Evolutionary conservation across 2,888 invertebrate species (phyloP).

Genomic region (Chrysotoxum bicinctum): DNA sequence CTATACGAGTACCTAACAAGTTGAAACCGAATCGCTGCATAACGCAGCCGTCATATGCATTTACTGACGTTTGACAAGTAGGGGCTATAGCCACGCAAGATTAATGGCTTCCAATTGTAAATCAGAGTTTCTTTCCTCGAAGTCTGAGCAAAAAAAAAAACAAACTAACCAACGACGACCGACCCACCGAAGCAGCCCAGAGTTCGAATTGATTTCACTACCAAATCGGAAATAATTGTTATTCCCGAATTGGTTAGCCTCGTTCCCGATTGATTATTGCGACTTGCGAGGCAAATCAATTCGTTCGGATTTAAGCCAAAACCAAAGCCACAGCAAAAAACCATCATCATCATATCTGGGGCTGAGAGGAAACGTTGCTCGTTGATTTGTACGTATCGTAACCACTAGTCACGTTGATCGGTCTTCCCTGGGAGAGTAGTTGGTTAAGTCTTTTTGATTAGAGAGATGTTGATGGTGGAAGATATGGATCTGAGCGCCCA

Average conservation of each 20-base stretch:
- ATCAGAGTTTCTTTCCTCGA: conserved; percentile 26
- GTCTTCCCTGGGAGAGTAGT: conserved; percentile 20
- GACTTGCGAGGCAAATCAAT: conserved; percentile 49
- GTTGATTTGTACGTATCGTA: conserved; percentile 6
- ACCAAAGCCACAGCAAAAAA: not conserved
- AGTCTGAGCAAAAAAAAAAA: not conserved
- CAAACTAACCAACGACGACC: not conserved
- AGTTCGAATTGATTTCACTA: conserved; percentile 38
- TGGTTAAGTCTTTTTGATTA: conserved; percentile 1
- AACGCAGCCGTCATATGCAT: conserved; percentile 46
- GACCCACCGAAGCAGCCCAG: not conserved
- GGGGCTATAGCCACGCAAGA: conserved; percentile 38
- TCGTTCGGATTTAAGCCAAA: conserved; percentile 24
- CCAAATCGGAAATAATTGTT: conserved; percentile 59
- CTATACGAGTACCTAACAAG: not conserved
- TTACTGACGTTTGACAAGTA: conserved; percentile 62
- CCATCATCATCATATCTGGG: conserved; percentile 6
- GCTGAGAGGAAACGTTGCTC: not conserved
- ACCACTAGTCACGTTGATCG: not conserved
- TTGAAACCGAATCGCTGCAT: not conserved
- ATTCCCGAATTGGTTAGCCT: conserved; percentile 56
- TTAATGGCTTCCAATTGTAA: conserved; percentile 60
- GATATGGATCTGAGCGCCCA: conserved; percentile 68
- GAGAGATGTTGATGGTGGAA: conserved; percentile 44
- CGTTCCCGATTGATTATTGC: conserved; percentile 40